Evolutionary conservation across 2,113 vertebrate species (phyloP).

Genomic region (Hylia prasina): DNA sequence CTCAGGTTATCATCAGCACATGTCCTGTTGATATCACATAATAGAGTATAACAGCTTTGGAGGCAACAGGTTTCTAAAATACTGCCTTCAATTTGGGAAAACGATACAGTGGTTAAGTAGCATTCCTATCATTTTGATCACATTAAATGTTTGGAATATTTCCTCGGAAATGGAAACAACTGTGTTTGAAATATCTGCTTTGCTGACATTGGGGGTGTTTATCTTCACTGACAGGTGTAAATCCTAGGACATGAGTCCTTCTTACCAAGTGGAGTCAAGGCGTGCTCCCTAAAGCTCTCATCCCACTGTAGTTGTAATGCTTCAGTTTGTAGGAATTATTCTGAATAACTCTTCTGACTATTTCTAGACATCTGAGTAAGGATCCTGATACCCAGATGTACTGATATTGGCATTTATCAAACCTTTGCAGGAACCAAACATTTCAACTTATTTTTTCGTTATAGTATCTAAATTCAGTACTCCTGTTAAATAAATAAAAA

Average conservation of each 20-base stretch:
- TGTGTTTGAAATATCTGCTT: conserved; percentile 16
- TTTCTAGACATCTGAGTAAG: neutral
- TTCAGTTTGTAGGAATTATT: neutral
- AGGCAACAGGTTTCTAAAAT: neutral
- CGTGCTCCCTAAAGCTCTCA: neutral
- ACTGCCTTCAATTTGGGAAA: neutral
- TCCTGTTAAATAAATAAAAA: neutral
- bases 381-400: neutral
- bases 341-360: neutral
- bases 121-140: neutral
- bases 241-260: neutral
- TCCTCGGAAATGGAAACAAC: conserved; percentile 9
- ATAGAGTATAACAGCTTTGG: neutral
- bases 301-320: neutral
- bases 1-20: neutral
- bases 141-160: conserved; percentile 25
- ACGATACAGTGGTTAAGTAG: neutral
- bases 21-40: neutral
- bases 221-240: conserved; percentile 16
- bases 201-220: neutral
- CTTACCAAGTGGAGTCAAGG: neutral
- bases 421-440: neutral
- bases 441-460: neutral
- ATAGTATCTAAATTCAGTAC: neutral
- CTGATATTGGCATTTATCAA: neutral